Evolutionary conservation across 2,888 invertebrate genomes (phyloP).

Genomic region (Elmis aenea): DNA sequence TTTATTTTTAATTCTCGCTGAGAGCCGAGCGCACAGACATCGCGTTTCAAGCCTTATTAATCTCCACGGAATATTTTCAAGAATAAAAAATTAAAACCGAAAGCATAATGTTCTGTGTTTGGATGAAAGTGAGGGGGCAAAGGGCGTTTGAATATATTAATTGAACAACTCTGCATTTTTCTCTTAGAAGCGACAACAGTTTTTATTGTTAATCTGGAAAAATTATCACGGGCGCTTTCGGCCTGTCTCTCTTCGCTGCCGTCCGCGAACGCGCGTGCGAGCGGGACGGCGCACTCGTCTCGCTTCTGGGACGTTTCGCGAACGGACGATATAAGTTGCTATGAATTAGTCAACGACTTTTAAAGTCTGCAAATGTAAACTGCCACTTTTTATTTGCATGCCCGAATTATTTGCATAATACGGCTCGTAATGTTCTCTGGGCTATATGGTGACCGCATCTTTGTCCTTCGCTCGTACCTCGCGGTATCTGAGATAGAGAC

Average conservation of each 20-base stretch:
- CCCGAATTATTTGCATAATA: constrained; percentile 43
- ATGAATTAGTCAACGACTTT: constrained; percentile 46
- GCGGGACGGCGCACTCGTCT: constrained; percentile 25
- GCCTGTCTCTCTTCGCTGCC: constrained; percentile 19
- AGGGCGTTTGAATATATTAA: constrained; percentile 44
- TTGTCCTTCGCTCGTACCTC: not conserved
- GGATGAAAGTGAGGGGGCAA: constrained; percentile 28
- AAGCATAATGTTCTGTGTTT: constrained; percentile 43
- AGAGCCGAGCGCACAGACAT: constrained; percentile 33
- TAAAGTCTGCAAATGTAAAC: constrained; percentile 44
- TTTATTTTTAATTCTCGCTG: constrained; percentile 43
- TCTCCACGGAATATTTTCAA: constrained; percentile 43
- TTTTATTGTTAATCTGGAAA: constrained; percentile 43
- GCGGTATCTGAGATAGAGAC: not conserved
- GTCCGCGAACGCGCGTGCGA: constrained; percentile 24
- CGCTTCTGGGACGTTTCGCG: constrained; percentile 35
- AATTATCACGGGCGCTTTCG: constrained; percentile 24
- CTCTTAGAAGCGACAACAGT: constrained; percentile 42
- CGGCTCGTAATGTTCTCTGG: constrained; percentile 37
- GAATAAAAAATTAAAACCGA: constrained; percentile 46
- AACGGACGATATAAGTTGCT: constrained; percentile 37
- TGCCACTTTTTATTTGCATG: constrained; percentile 43
- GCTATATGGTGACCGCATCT: constrained; percentile 12
- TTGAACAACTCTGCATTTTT: constrained; percentile 47
- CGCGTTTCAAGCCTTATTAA: constrained; percentile 46